Conservation (phyloP, 2,888 invertebrate genomes). For the Rhagonycha fulva region DNA sequence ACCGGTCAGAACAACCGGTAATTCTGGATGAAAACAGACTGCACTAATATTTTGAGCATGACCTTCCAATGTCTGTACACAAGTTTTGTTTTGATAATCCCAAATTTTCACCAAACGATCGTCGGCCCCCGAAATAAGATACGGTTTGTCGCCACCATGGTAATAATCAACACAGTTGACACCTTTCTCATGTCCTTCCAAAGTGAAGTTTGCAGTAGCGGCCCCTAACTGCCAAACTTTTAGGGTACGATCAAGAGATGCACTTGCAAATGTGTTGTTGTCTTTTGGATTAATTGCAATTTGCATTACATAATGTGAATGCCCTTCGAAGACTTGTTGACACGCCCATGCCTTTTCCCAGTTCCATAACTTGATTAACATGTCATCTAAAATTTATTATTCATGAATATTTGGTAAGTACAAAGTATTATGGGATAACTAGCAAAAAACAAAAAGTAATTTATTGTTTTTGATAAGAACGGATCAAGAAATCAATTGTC, state of each 20-base stretch:
- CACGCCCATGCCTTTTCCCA: conserved; percentile 99
- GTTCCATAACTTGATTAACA: conserved; percentile 98
- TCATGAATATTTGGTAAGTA: neutral
- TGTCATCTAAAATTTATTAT: conserved; percentile 77
- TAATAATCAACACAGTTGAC: conserved; percentile 99
- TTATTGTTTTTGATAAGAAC: too few species aligned
- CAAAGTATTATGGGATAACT: neutral
- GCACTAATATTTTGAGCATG: conserved; percentile 96
- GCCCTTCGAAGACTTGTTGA: conserved; percentile 98
- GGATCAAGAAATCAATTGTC: too few species aligned
- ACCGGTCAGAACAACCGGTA: conserved; percentile 95
- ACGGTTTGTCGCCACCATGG: conserved; percentile 98
- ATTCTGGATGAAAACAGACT: conserved; percentile 96
- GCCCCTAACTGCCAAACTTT: conserved; percentile 99
- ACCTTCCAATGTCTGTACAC: conserved; percentile 96
- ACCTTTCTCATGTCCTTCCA: conserved; percentile 98
- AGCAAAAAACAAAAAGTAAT: too few species aligned
- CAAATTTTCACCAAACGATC: conserved; percentile 98
- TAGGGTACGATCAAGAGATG: conserved; percentile 96
- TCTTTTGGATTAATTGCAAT: conserved; percentile 99
- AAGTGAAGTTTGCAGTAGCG: conserved; percentile 94
- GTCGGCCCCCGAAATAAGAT: conserved; percentile 97
- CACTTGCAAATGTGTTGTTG: conserved; percentile 99
- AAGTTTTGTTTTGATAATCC: conserved; percentile 99
- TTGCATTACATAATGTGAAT: conserved; percentile 99